These are phyloP conservation scores for Periophthalmus modestus DNA, from an alignment of 2,113 vertebrate genomes.

Conservation along the genomic window DNA sequence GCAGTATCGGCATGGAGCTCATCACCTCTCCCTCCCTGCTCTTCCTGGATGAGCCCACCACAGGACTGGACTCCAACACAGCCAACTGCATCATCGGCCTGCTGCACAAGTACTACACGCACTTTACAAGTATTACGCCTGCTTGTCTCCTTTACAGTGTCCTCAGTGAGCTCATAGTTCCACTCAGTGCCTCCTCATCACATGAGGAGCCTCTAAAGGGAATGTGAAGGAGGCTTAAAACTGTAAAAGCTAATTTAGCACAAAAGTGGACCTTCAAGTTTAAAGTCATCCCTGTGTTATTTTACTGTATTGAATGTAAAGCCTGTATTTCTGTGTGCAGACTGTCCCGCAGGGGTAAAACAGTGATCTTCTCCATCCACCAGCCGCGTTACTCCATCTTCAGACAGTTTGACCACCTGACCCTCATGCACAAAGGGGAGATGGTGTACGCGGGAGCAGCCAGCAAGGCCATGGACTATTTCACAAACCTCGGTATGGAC, in stretches of 20 bases:
- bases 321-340: constrained; percentile 47
- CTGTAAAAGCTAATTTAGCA: too few species aligned
- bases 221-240: too few species aligned
- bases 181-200: too few species aligned
- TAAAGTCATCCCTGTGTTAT: neutral
- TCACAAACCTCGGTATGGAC: constrained; percentile 65
- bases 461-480: constrained; percentile 66
- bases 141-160: too few species aligned
- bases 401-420: constrained; percentile 78
- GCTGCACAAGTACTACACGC: constrained; percentile 60
- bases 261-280: too few species aligned
- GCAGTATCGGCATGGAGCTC: constrained; percentile 83
- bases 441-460: constrained; percentile 74
- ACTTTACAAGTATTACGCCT: neutral
- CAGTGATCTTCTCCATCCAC: constrained; percentile 84
- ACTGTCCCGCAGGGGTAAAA: constrained; percentile 75
- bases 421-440: constrained; percentile 80
- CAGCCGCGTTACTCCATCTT: constrained; percentile 84
- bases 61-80: constrained; percentile 81
- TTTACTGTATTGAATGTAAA: neutral
- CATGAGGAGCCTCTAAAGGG: too few species aligned
- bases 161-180: too few species aligned
- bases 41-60: constrained; percentile 83
- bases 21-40: constrained; percentile 78
- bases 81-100: constrained; percentile 78